These are phyloP conservation scores for Tetragonula carbonaria DNA, from an alignment of 2,888 invertebrate species.

Conservation along the genomic window DNA sequence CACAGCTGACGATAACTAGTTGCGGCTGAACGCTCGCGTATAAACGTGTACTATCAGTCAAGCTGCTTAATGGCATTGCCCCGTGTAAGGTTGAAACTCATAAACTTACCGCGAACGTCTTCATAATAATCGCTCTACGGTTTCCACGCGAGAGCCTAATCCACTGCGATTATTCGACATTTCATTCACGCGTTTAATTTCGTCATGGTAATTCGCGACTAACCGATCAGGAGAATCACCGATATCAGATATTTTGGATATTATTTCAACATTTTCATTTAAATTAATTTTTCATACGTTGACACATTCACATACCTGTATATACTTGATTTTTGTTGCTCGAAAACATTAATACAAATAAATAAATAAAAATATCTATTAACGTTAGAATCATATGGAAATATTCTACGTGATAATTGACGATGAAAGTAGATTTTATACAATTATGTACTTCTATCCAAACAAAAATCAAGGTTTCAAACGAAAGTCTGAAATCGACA, in stretches of 20 bases:
- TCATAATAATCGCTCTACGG: slow-evolving; percentile 72
- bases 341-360: too few relatives aligned
- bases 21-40: slow-evolving; percentile 26
- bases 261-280: not conserved
- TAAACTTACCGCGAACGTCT: slow-evolving; percentile 73
- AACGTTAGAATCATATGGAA: too few relatives aligned
- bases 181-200: slow-evolving; percentile 49
- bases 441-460: too few relatives aligned
- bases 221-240: not conserved
- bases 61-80: slow-evolving; percentile 46
- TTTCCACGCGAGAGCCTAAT: not conserved
- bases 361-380: too few relatives aligned
- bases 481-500: too few relatives aligned
- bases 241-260: not conserved
- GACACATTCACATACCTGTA: too few relatives aligned
- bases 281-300: not conserved
- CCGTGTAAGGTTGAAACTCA: slow-evolving; percentile 60
- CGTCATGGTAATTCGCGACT: slow-evolving; percentile 20
- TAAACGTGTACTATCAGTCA: slow-evolving; percentile 48
- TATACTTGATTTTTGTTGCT: too few relatives aligned
- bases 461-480: too few relatives aligned
- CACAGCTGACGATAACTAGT: slow-evolving; percentile 49
- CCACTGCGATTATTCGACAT: slow-evolving; percentile 32
- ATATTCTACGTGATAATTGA: too few relatives aligned
- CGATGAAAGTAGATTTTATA: too few relatives aligned